Evolutionary conservation across 2,888 invertebrate species (phyloP), one percentile per base, ranked within the genome.

Genomic region (Neoscelio sp.): DNA sequence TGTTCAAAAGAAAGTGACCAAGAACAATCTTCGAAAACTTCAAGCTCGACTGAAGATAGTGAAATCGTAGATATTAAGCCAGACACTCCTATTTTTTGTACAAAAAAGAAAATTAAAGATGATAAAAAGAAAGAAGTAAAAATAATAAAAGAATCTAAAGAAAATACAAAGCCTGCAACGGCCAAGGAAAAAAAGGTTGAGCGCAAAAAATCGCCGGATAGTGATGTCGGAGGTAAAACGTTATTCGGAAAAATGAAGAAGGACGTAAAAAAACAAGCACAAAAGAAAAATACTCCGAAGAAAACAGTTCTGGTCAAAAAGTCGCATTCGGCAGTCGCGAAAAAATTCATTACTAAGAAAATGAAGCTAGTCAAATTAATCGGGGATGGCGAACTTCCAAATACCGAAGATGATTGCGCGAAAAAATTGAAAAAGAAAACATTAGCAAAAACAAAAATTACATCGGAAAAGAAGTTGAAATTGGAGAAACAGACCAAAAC

Each of bases 341-440:
- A 90, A 40, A 90, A 88, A 74, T 80, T 88, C 52, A 81, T 87
- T 10, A 88, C 88, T 68, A 90, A 89, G 74, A 89, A 89, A 82
- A 82, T 88, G 79, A 90, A 89, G 73, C 85, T 89, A 87, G 88
- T 87, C 84, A 88, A 89, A 62, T 82, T 83, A 33, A 62, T 80
- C 15, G 77, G 80, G 18, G 83, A 82, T 42, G 83, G 82, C n/a
- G 85, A 86, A 28, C 84, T 56, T 44, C 67, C 75, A 2, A 33
- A 68, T 10, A 82, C 75, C 2, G 84, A 84, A 12, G 83, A 82
- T 2, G 84, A 85, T 4, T 79, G 71, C 13, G 62, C 78, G 54
- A 86, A 86, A 38, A 86, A 84, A 30, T 58, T 82, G 12, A 90
- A 86, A 71, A 89, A 86, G 60, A 89, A 88, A 60, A 71, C 80